Conservation (phyloP, 2,888 invertebrate genomes). For the Tinea pellionella region DNA sequence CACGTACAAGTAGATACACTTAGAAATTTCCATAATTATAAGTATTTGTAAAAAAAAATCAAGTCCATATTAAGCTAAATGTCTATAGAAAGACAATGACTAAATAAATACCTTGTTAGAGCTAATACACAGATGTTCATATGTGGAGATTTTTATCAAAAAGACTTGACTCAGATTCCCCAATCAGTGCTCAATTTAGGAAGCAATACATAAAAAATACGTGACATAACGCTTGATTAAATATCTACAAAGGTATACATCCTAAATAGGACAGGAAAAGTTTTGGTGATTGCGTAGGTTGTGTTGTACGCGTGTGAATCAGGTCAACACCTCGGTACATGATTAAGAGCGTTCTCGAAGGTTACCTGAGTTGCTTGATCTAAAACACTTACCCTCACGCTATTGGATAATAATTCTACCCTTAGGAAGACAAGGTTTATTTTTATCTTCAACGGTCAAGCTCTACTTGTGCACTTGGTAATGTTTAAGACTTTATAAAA, state of each 20-base stretch:
- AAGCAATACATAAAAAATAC: conserved; percentile 2
- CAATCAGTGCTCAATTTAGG: neutral
- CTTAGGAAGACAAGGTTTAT: neutral
- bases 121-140: neutral
- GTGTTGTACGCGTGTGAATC: neutral
- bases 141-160: neutral
- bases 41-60: too few relatives aligned
- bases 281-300: neutral
- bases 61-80: too few relatives aligned
- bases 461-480: too few relatives aligned
- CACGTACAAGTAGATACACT: too few relatives aligned
- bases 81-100: too few relatives aligned
- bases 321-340: neutral
- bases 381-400: neutral
- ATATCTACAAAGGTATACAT: neutral
- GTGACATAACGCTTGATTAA: conserved; percentile 1
- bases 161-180: neutral
- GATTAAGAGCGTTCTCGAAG: neutral
- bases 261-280: neutral
- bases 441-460: neutral
- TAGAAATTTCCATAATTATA: too few relatives aligned
- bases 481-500: too few relatives aligned
- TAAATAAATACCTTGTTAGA: neutral
- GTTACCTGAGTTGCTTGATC: neutral
- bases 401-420: neutral